Evolutionary conservation across 2,797 vertebrate genomes (phyloP), one percentile per base, ranked within the genome.

Genomic region (Crenuchus spilurus): DNA sequence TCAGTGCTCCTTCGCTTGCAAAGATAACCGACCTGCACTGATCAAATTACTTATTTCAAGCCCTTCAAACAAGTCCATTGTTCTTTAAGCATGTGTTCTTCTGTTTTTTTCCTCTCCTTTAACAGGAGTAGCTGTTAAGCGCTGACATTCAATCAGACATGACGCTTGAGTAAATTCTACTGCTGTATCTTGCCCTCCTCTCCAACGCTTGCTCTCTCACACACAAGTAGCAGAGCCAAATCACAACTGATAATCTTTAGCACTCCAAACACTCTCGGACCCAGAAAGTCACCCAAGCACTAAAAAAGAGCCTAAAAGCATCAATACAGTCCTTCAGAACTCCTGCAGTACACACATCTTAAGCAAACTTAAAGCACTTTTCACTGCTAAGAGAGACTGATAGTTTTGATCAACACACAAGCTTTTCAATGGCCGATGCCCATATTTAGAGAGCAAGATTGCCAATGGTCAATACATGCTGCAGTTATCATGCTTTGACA

Each of bases 21-120:
- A 60, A 77, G 71, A 77, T 63, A 74, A 79, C 70, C 20, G 61
- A 75, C 63, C 69, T 49, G 35, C 2, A 11, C 68, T 70, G 73
- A 79, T 79, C 73, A 79, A 75, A 75, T 69, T 71, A 79, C 76
- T 78, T 52, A 73, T 72, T 70, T 76, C 28, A 60, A 67, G 70
- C 62, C 20, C 49, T 71, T 64, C 52, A 72, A 67, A 79, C 68
- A 46, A 44, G 61, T 14, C 64, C 75, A 51, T 41, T 67, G 54
- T 64, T 76, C 77, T 70, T n/a, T 67, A 46, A 70, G 64, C 46
- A 62, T 22, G 51, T 51, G 37, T 44, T 76, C 70, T 62, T 35
- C 13, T 41, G 54, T 20, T 24, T 31, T 46, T 54, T 55, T 54
- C 28, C 54, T 6, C 33, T 33, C 13, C 31, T 26, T 37, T 46